Percentiles rank a stretch among this genome's conserved stretches.
These are phyloP conservation scores for Eurytoma adleriae DNA, from an alignment of 2,888 invertebrate genomes.

Conservation along the genomic window DNA sequence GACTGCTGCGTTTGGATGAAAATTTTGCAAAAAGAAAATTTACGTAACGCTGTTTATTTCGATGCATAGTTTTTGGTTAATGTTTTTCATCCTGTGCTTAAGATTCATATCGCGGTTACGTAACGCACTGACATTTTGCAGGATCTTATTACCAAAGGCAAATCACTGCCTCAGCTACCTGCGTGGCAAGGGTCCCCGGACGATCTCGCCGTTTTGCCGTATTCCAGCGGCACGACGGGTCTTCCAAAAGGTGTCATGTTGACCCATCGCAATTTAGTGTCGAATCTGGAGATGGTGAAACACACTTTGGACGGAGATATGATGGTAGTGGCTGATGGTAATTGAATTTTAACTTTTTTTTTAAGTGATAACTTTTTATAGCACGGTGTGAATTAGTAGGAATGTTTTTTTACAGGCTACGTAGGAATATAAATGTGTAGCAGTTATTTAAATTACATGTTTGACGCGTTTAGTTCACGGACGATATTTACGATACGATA, in stretches of 20 bases:
- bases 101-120: no score
- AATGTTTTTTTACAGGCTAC: no score
- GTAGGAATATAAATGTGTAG: background rate
- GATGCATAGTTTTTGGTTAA: no score
- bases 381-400: no score
- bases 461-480: no score
- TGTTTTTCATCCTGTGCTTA: background rate
- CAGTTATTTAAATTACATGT: background rate
- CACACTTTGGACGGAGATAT: conserved; percentile 17
- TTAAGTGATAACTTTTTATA: background rate
- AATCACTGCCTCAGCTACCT: conserved; percentile 63
- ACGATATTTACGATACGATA: no score
- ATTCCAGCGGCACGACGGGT: conserved; percentile 81
- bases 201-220: conserved; percentile 77
- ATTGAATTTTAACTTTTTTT: background rate
- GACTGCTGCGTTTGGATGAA: no score
- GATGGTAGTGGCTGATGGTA: conserved; percentile 32
- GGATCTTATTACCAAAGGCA: conserved; percentile 70
- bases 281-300: conserved; percentile 75
- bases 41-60: no score
- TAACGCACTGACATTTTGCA: conserved; percentile 41
- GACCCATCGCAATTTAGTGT: conserved; percentile 77
- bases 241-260: conserved; percentile 79
- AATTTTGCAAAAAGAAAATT: no score
- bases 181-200: conserved; percentile 54